Percentiles rank a stretch among this genome's conserved stretches.
phyloP scores from a whole-genome alignment of 2,797 vertebrate species.

The Sebastes matsubarae region DNA sequence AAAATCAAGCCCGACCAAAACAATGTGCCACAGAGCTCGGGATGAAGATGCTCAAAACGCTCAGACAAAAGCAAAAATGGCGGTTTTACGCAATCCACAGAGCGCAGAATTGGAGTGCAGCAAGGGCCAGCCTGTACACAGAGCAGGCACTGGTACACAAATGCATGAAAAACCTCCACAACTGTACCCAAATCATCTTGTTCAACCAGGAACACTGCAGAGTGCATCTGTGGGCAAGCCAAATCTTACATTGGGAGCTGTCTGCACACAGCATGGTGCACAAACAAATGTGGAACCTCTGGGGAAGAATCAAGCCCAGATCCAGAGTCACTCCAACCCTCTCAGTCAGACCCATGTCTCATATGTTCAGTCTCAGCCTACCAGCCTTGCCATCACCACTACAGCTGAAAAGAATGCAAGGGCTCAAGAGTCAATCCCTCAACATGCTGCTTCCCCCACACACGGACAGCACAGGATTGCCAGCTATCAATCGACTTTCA shows the following conservation, averaged over 20 bases:
- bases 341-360: not conserved
- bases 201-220: not conserved
- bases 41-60: slow-evolving; percentile 12
- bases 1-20: slow-evolving; percentile 5
- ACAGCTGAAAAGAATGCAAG: not conserved
- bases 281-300: not conserved
- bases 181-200: not conserved
- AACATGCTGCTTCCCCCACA: not conserved
- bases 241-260: not conserved
- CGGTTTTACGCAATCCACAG: not conserved
- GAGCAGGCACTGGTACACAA: not conserved
- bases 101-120: not conserved
- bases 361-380: slow-evolving; percentile 2
- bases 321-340: not conserved
- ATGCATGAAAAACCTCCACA: not conserved
- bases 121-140: not conserved
- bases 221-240: not conserved
- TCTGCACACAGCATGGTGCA: not conserved
- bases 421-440: not conserved
- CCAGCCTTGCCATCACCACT: not conserved
- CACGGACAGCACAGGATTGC: not conserved
- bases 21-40: not conserved
- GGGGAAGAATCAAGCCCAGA: slow-evolving; percentile 9
- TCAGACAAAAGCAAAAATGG: not conserved
- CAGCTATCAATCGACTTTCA: not conserved